Evolutionary conservation across 2,113 vertebrate genomes (phyloP).

Genomic region (Azemiops feae): DNA sequence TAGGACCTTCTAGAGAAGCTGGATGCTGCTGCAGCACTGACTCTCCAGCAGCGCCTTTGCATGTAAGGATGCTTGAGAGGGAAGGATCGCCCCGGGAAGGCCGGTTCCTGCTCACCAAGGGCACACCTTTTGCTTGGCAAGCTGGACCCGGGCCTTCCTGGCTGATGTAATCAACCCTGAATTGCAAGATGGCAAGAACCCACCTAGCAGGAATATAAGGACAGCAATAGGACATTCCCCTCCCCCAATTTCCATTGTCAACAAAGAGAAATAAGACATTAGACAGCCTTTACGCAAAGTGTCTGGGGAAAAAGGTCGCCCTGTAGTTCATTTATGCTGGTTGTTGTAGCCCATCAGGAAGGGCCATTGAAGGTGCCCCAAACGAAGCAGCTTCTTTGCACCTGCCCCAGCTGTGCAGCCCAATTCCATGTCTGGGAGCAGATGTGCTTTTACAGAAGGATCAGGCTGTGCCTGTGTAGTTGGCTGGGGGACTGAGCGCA

Average conservation of each 20-base stretch:
- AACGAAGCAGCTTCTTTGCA: background rate
- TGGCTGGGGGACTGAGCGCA: too few species aligned
- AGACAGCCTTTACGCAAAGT: background rate
- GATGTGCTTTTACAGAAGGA: too few species aligned
- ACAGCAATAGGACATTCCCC: background rate
- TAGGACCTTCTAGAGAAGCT: background rate
- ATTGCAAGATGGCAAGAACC: background rate
- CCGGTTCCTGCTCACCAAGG: background rate
- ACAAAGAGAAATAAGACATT: too few species aligned
- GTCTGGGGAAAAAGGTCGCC: background rate
- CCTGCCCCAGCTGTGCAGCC: too few species aligned
- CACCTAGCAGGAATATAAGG: too few species aligned
- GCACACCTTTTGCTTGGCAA: background rate
- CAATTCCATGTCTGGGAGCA: background rate
- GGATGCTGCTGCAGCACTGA: too few species aligned
- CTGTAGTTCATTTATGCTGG: background rate
- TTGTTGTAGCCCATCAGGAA: background rate
- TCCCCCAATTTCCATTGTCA: too few species aligned
- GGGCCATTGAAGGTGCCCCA: background rate
- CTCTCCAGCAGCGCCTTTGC: background rate
- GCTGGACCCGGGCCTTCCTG: background rate
- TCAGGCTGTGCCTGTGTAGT: too few species aligned
- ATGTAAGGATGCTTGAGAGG: background rate
- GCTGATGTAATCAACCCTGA: background rate
- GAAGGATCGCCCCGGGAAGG: background rate